Evolutionary conservation across 1,140 invertebrate species (phyloP).

Genomic region (Psix sp.): DNA sequence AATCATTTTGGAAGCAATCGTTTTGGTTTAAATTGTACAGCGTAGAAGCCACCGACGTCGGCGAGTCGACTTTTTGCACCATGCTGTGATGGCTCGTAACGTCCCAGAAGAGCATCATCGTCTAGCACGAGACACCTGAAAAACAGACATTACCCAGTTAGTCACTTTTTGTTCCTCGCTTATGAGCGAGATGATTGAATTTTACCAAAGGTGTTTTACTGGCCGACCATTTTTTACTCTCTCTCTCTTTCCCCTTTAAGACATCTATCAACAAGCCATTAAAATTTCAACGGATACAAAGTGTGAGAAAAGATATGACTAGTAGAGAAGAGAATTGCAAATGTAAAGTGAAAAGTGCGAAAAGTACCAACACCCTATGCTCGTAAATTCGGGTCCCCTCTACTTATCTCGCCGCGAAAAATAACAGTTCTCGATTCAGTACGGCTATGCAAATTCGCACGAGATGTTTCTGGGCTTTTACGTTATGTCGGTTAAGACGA

Average conservation of each 20-base stretch:
- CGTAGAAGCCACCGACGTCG: slow-evolving; percentile 39
- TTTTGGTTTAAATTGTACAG: slow-evolving; percentile 22
- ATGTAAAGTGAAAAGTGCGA: too few species aligned
- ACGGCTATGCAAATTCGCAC: slow-evolving; percentile 19
- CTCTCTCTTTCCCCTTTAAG: too few species aligned
- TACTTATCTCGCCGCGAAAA: not conserved
- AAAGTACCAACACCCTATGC: too few species aligned
- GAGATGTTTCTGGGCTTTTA: slow-evolving; percentile 18
- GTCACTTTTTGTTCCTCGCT: slow-evolving; percentile 4
- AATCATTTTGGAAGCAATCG: slow-evolving; percentile 30
- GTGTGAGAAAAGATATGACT: too few species aligned
- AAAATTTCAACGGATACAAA: too few species aligned
- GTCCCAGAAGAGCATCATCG: too few species aligned
- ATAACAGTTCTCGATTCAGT: slow-evolving; percentile 4
- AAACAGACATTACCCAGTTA: slow-evolving; percentile 37
- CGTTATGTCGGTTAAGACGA: slow-evolving; percentile 23
- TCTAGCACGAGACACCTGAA: slow-evolving; percentile 70
- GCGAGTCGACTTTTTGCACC: slow-evolving; percentile 23
- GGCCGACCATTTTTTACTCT: not conserved
- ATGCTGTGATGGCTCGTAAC: slow-evolving; percentile 32
- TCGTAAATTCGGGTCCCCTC: too few species aligned
- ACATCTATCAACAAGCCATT: too few species aligned
- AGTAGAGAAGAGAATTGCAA: too few species aligned
- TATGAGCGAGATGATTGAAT: not conserved
- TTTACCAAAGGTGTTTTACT: slow-evolving; percentile 7